Evolutionary conservation across 2,797 vertebrate species (phyloP).

Genomic region (Propithecus deckenii): DNA sequence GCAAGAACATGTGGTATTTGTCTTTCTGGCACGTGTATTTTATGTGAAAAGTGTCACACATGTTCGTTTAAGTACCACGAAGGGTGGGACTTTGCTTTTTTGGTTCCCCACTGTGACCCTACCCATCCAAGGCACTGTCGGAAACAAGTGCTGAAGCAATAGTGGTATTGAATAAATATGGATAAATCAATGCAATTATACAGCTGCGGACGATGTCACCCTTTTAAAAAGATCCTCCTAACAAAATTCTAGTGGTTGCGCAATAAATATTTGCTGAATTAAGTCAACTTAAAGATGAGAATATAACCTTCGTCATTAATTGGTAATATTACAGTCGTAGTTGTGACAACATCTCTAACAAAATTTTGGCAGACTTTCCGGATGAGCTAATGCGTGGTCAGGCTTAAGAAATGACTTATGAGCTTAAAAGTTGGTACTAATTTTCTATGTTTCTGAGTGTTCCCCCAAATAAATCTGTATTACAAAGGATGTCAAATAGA

Average conservation of each 20-base stretch:
- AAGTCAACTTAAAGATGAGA: constrained; percentile 19
- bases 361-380: constrained; percentile 3
- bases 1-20: no score
- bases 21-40: neutral
- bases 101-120: neutral
- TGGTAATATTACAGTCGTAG: neutral
- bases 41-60: neutral
- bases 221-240: neutral
- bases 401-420: neutral
- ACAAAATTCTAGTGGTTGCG: neutral
- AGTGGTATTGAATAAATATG: neutral
- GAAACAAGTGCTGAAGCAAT: neutral
- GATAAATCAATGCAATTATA: neutral
- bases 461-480: neutral
- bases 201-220: neutral
- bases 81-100: neutral
- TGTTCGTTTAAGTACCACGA: neutral
- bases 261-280: neutral
- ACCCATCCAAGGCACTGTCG: neutral
- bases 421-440: neutral
- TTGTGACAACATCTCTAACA: neutral
- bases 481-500: neutral
- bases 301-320: neutral
- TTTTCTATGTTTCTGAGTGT: neutral
- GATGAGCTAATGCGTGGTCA: neutral